Percentiles rank a stretch among this genome's conserved stretches.
Conservation (phyloP, 1,140 invertebrate genomes). For the Agrypnia vestita region DNA sequence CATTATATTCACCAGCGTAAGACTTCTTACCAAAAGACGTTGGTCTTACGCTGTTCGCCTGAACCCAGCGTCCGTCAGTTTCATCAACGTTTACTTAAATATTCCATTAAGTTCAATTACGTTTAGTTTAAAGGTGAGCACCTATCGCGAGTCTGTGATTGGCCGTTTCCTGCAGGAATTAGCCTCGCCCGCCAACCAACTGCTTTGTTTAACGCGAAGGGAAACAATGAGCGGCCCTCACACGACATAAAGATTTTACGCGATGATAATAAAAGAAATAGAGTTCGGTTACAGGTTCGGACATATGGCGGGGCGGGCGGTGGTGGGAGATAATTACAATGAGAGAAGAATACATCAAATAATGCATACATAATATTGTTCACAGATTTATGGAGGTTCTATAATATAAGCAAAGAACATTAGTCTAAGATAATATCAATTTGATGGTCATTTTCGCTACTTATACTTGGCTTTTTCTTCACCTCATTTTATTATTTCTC, state of each 20-base stretch:
- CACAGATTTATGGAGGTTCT: too few species aligned
- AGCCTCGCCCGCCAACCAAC: slow-evolving; percentile 41
- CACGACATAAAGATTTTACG: slow-evolving; percentile 54
- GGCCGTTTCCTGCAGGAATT: slow-evolving; percentile 42
- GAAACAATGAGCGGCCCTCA: slow-evolving; percentile 30
- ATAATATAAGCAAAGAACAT: too few species aligned
- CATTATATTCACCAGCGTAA: too few species aligned
- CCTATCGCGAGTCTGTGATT: slow-evolving; percentile 36
- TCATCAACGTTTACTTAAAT: slow-evolving; percentile 45
- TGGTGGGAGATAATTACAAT: neutral
- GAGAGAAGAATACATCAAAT: too few species aligned
- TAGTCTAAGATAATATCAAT: too few species aligned
- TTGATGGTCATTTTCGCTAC: too few species aligned
- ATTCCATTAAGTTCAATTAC: slow-evolving; percentile 54
- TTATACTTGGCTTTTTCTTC: too few species aligned
- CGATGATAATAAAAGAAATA: slow-evolving; percentile 46
- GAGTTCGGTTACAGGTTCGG: slow-evolving; percentile 7
- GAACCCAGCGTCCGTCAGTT: slow-evolving; percentile 31
- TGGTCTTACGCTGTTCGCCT: slow-evolving; percentile 21
- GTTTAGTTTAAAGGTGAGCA: slow-evolving; percentile 39
- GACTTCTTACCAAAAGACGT: too few species aligned
- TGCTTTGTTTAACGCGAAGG: slow-evolving; percentile 44
- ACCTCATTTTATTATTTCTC: too few species aligned
- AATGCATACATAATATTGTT: too few species aligned
- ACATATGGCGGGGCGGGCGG: slow-evolving; percentile 16